These are phyloP conservation scores for Drosophila littoralis DNA, from an alignment of 1,140 invertebrate genomes.

Conservation along the genomic window DNA sequence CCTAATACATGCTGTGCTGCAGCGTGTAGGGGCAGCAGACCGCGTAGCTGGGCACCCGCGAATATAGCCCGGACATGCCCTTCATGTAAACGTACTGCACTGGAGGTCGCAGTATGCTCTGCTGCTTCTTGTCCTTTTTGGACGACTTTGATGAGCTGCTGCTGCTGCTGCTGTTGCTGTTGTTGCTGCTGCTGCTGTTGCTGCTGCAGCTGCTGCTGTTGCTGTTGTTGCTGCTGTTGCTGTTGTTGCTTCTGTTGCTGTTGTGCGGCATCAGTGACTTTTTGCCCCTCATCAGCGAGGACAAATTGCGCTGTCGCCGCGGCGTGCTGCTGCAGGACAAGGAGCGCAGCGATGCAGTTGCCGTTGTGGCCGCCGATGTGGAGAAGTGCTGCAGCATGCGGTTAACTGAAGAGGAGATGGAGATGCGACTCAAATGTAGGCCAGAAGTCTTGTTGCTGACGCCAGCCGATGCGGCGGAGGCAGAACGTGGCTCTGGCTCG, in stretches of 20 bases:
- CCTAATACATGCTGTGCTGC: constrained; percentile 65
- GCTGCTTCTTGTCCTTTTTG: constrained; percentile 81
- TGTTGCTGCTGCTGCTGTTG: constrained; percentile 22
- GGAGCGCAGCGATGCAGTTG: constrained; percentile 85
- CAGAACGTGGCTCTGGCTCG: constrained; percentile 36
- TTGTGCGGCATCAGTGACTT: constrained; percentile 58
- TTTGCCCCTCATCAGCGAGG: constrained; percentile 30
- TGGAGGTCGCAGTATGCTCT: constrained; percentile 82
- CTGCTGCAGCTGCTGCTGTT: constrained; percentile 27
- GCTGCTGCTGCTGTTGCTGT: constrained; percentile 18
- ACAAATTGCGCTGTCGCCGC: constrained; percentile 62
- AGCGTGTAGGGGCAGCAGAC: constrained; percentile 79
- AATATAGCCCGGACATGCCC: constrained; percentile 83
- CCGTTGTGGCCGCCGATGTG: constrained; percentile 70
- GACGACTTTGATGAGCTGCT: constrained; percentile 30
- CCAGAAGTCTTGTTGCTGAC: constrained; percentile 35
- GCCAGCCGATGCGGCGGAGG: constrained; percentile 48
- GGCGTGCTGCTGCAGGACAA: constrained; percentile 87
- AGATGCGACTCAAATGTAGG: constrained; percentile 76
- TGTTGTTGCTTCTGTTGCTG: constrained; percentile 50
- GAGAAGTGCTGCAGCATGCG: constrained; percentile 88
- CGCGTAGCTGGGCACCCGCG: constrained; percentile 77
- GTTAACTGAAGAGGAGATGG: constrained; percentile 86
- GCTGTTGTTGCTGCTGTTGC: constrained; percentile 51
- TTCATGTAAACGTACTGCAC: constrained; percentile 81